phyloP scores from a whole-genome alignment of 2,797 vertebrate genomes.

The Helostoma temminkii region DNA sequence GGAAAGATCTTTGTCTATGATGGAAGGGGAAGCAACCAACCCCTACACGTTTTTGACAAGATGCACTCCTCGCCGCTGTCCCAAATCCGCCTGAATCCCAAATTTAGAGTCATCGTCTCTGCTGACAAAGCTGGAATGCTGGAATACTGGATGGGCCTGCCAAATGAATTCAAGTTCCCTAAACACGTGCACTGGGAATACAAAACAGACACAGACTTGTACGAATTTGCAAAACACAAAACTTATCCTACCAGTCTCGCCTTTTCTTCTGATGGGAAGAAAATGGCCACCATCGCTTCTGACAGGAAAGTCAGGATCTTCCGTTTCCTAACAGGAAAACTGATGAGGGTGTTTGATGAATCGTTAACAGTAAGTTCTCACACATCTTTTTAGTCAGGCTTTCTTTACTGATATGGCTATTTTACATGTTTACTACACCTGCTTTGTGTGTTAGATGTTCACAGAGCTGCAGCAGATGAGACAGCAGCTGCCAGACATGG shows the following conservation, averaged over 20 bases:
- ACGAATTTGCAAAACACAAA: slow-evolving; percentile 97
- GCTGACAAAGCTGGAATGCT: slow-evolving; percentile 97
- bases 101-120: slow-evolving; percentile 92
- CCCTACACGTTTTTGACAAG: slow-evolving; percentile 93
- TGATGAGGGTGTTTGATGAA: slow-evolving; percentile 97
- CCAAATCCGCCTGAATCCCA: slow-evolving; percentile 92
- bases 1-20: slow-evolving; percentile 98
- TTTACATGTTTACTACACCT: not conserved
- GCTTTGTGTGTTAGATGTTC: slow-evolving; percentile 90
- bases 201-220: slow-evolving; percentile 98
- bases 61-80: slow-evolving; percentile 92
- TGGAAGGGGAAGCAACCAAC: slow-evolving; percentile 91
- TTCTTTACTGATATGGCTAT: not conserved
- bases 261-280: slow-evolving; percentile 95
- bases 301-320: slow-evolving; percentile 98
- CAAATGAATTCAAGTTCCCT: slow-evolving; percentile 93
- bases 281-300: slow-evolving; percentile 95
- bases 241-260: slow-evolving; percentile 93
- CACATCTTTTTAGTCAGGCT: not conserved
- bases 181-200: slow-evolving; percentile 94
- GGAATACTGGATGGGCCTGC: slow-evolving; percentile 97
- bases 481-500: slow-evolving; percentile 98
- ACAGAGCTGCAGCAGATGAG: slow-evolving; percentile 99
- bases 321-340: slow-evolving; percentile 95
- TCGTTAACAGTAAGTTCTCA: slow-evolving; percentile 90